Evolutionary conservation across 2,113 vertebrate genomes (phyloP).

Genomic region (Dasyurus viverrinus): DNA sequence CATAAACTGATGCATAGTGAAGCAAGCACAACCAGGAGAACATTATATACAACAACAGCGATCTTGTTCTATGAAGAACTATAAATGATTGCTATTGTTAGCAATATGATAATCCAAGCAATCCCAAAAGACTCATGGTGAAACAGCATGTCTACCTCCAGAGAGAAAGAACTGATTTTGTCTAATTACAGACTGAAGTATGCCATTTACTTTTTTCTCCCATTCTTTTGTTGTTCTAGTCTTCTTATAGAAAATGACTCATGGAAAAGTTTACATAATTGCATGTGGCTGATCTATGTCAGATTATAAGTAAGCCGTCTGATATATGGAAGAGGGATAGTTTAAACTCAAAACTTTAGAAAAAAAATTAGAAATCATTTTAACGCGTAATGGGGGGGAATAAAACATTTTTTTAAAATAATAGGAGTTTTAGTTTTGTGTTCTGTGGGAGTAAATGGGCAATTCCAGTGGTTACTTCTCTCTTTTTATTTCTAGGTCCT

Average conservation of each 20-base stretch:
- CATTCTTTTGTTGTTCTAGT: not conserved
- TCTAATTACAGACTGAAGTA: not conserved
- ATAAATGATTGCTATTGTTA: not conserved
- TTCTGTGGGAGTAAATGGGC: not conserved
- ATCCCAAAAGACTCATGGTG: not conserved
- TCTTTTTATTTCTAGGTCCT: conserved; percentile 85
- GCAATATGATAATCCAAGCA: not conserved
- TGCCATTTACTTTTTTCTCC: too few relatives aligned
- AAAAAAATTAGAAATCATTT: not conserved
- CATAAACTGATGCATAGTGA: not conserved
- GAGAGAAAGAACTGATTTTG: not conserved
- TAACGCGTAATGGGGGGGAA: not conserved
- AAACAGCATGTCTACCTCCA: not conserved
- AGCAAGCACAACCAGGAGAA: not conserved
- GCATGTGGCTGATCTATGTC: not conserved
- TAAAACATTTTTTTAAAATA: not conserved
- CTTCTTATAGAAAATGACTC: too few relatives aligned
- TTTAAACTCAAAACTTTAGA: not conserved
- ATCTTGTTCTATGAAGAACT: not conserved
- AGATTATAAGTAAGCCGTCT: not conserved
- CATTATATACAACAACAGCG: not conserved
- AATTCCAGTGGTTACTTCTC: not conserved
- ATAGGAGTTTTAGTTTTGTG: not conserved
- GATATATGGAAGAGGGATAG: not conserved
- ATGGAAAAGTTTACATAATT: not conserved